Conservation (phyloP, 2,797 vertebrate species). For the Margarornis squamiger region DNA sequence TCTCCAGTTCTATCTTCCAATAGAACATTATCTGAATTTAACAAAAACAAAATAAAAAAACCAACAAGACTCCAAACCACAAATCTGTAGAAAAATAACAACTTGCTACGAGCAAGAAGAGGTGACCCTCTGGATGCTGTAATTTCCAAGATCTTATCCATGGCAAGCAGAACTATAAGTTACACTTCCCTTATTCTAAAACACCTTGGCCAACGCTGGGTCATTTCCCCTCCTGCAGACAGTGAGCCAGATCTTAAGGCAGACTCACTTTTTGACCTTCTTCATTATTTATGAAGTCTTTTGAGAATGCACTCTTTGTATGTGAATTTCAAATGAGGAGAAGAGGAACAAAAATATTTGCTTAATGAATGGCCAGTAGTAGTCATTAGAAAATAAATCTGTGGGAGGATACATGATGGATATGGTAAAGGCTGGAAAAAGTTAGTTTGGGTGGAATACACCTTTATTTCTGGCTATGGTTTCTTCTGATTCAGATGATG, state of each 20-base stretch:
- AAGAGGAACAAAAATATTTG: conserved; percentile 24
- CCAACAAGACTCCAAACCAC: neutral
- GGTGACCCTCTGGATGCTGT: neutral
- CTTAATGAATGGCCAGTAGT: neutral
- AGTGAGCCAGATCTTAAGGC: neutral
- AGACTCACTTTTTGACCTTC: neutral
- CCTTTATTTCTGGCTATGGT: neutral
- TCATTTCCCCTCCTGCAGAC: neutral
- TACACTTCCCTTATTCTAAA: neutral
- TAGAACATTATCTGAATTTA: neutral
- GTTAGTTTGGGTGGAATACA: neutral
- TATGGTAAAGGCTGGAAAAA: neutral
- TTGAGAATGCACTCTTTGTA: neutral
- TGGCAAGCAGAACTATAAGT: neutral
- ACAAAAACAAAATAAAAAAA: neutral
- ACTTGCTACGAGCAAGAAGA: neutral
- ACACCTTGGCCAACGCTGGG: neutral
- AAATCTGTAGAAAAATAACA: neutral
- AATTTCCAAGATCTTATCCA: neutral
- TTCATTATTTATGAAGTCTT: neutral
- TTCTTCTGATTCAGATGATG: neutral
- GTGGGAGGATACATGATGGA: neutral
- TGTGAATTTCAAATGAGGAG: conserved; percentile 26
- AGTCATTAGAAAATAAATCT: neutral
- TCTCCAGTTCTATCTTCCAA: neutral